These are phyloP conservation scores for Araneus ventricosus DNA, from an alignment of 1,140 invertebrate species.

Conservation along the genomic window DNA sequence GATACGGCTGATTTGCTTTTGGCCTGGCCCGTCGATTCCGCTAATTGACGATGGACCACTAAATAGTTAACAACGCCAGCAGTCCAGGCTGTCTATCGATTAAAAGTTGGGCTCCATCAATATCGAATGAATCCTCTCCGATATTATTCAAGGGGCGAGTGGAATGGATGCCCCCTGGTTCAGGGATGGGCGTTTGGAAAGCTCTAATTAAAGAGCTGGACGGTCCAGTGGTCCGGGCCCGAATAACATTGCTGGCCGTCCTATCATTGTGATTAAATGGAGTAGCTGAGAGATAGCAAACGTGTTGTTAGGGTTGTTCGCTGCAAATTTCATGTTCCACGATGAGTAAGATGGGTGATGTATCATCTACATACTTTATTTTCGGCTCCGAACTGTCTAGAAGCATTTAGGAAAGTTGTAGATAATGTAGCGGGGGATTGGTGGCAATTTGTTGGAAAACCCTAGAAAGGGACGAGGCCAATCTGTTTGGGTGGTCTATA, in stretches of 20 bases:
- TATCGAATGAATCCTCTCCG: slow-evolving; percentile 29
- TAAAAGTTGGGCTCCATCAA: slow-evolving; percentile 35
- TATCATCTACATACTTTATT: slow-evolving; percentile 10
- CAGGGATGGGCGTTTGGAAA: neutral
- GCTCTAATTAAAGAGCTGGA: slow-evolving; percentile 45
- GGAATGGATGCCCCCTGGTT: neutral
- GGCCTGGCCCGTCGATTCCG: slow-evolving; percentile 1
- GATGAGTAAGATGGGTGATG: neutral
- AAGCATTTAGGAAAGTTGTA: neutral
- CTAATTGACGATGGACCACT: slow-evolving; percentile 40
- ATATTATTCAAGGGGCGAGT: slow-evolving; percentile 10
- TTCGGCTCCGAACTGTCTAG: neutral
- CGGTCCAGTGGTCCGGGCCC: slow-evolving; percentile 3
- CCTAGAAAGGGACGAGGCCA: too few relatives aligned
- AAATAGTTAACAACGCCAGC: slow-evolving; percentile 25
- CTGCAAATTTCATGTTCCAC: slow-evolving; percentile 35
- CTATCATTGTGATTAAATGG: slow-evolving; percentile 32
- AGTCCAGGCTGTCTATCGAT: slow-evolving; percentile 11
- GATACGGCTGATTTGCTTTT: neutral
- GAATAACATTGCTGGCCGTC: neutral
- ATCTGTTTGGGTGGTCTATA: too few relatives aligned
- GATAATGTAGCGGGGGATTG: neutral
- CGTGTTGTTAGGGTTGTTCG: neutral
- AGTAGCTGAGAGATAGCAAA: slow-evolving; percentile 1
- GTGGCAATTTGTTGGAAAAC: neutral